A percentile compares a stretch with the other conserved stretches of the same genome.
phyloP scores from a whole-genome alignment of 2,888 invertebrate genomes.

The Lucinisca nassula region DNA sequence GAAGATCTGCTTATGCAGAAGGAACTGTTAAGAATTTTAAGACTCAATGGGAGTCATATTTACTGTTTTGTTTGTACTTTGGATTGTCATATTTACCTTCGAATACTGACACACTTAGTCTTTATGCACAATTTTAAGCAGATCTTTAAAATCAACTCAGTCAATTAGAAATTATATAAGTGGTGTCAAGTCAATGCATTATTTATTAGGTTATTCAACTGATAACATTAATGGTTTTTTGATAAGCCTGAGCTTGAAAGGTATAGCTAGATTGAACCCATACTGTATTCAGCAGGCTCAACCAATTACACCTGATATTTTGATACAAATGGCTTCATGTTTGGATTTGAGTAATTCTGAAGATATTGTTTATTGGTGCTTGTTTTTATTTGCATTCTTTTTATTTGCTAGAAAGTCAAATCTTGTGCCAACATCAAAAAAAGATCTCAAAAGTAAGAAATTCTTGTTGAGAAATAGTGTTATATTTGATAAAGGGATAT shows the following conservation, averaged over 20 bases:
- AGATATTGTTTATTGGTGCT: not conserved
- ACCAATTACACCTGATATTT: not conserved
- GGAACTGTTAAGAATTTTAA: conserved; percentile 16
- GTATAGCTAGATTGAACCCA: conserved; percentile 11
- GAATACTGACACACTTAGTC: not conserved
- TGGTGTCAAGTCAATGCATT: conserved; percentile 15
- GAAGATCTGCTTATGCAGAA: conserved; percentile 12
- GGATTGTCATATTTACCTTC: conserved; percentile 7
- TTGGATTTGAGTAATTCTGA: not conserved
- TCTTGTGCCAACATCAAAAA: not conserved
- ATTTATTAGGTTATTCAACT: not conserved
- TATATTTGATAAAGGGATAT: not conserved
- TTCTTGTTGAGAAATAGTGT: not conserved
- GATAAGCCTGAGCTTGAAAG: conserved; percentile 1
- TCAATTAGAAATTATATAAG: conserved; percentile 33
- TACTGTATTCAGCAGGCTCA: not conserved
- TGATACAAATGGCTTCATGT: not conserved
- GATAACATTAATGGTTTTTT: not conserved
- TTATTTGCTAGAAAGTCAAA: conserved; percentile 19
- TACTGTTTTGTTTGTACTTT: conserved; percentile 23
- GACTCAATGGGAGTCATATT: conserved; percentile 22
- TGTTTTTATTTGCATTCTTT: conserved; percentile 21
- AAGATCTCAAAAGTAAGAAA: not conserved
- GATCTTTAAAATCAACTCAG: not conserved
- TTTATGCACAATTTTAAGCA: conserved; percentile 25